phyloP scores from a whole-genome alignment of 2,888 invertebrate species.

The Eulithis prunata region DNA sequence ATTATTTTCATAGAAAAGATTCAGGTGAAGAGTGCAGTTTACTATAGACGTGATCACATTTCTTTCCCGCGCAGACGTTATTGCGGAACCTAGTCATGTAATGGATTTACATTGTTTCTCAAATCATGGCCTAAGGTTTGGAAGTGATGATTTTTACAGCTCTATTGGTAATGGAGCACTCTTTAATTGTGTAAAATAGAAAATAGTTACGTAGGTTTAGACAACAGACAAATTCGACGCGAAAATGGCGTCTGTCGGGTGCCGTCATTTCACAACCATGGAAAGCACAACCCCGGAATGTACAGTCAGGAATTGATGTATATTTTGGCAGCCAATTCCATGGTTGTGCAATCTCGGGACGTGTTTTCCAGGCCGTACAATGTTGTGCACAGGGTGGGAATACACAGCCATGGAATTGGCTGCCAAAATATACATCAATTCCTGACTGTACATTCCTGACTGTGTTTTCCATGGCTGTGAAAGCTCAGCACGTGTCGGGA shows the following conservation, averaged over 20 bases:
- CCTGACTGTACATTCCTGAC: no score
- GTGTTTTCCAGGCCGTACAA: no score
- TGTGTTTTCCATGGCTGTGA: no score
- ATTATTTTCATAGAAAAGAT: constrained; percentile 38
- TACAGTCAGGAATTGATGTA: no score
- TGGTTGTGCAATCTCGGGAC: no score
- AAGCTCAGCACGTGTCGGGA: no score
- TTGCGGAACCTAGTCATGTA: constrained; percentile 32
- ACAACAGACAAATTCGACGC: constrained; percentile 56
- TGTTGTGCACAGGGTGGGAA: no score
- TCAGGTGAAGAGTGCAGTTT: constrained; percentile 33
- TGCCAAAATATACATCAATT: no score
- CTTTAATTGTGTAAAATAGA: constrained; percentile 48
- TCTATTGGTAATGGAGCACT: constrained; percentile 17
- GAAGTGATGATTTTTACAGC: constrained; percentile 22
- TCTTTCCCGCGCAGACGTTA: constrained; percentile 80
- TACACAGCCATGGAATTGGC: no score
- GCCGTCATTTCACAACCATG: no score
- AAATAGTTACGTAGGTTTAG: constrained; percentile 49
- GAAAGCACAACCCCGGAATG: no score
- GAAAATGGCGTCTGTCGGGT: constrained; percentile 75
- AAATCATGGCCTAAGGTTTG: constrained; percentile 38
- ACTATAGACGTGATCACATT: constrained; percentile 69
- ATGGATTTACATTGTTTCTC: constrained; percentile 41
- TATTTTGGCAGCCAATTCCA: no score